Conservation (phyloP, 2,888 invertebrate species). For the Lasiommata megera region DNA sequence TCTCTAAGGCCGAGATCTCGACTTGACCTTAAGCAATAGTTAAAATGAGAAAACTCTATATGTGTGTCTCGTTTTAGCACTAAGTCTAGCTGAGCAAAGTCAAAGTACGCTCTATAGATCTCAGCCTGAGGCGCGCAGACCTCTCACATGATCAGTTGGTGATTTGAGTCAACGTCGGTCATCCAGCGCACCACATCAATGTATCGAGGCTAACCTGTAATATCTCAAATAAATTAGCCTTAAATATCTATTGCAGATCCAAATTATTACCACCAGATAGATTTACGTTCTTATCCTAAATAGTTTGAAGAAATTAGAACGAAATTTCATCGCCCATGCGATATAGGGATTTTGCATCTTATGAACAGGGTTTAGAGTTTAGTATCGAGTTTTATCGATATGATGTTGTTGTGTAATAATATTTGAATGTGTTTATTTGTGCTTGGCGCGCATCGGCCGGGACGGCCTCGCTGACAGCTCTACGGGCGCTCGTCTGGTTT, state of each 20-base stretch:
- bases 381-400: neutral
- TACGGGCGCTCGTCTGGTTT: constrained; percentile 56
- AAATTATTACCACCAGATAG: constrained; percentile 7
- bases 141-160: too few relatives aligned
- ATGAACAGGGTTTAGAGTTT: neutral
- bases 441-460: constrained; percentile 45
- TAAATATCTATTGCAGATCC: constrained; percentile 7
- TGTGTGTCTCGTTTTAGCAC: too few relatives aligned
- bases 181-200: too few relatives aligned
- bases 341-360: neutral
- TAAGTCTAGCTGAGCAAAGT: too few relatives aligned
- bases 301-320: constrained; percentile 11
- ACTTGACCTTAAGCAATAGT: too few relatives aligned
- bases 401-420: constrained; percentile 2
- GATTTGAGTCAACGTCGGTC: too few relatives aligned
- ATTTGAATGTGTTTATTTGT: constrained; percentile 50
- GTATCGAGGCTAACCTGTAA: too few relatives aligned
- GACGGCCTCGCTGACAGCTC: constrained; percentile 46
- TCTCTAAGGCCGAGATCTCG: too few relatives aligned
- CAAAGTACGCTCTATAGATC: too few relatives aligned
- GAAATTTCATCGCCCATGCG: neutral
- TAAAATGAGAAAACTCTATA: too few relatives aligned
- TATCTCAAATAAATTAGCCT: constrained; percentile 4
- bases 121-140: too few relatives aligned
- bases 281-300: constrained; percentile 11